A percentile compares a stretch with the other conserved stretches of the same genome.
Evolutionary conservation across 2,888 invertebrate species (phyloP).

Genomic region (Orchesella flavescens): DNA sequence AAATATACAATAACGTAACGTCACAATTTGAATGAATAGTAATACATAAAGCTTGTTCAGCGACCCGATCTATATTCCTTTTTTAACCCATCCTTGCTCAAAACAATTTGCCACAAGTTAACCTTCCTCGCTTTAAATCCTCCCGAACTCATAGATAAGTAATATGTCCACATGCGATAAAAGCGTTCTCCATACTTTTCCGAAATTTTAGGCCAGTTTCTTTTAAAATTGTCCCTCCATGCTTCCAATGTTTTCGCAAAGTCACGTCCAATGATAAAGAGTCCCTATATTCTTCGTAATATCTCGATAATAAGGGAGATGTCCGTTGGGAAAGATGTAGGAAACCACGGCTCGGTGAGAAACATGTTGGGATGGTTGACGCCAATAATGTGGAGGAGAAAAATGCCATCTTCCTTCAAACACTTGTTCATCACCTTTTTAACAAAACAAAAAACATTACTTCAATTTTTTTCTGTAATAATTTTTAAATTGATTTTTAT

Average conservation of each 20-base stretch:
- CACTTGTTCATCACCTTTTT: constrained; percentile 27
- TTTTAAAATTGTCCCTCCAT: constrained; percentile 48
- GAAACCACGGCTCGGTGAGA: constrained; percentile 45
- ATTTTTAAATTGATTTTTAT: too few relatives aligned
- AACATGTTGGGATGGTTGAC: constrained; percentile 35
- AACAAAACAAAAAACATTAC: too few relatives aligned
- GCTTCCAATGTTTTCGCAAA: constrained; percentile 48
- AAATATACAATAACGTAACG: too few relatives aligned
- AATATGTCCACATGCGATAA: constrained; percentile 55
- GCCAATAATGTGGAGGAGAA: constrained; percentile 65
- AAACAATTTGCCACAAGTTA: constrained; percentile 62
- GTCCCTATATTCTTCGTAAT: not conserved
- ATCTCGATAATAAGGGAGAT: constrained; percentile 11
- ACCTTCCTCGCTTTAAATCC: constrained; percentile 38
- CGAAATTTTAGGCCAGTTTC: constrained; percentile 50
- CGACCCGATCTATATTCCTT: constrained; percentile 45
- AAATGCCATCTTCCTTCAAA: constrained; percentile 62
- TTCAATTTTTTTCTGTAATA: too few relatives aligned
- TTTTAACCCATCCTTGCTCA: constrained; percentile 55
- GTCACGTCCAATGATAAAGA: constrained; percentile 32
- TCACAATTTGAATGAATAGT: too few relatives aligned
- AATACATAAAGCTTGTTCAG: too few relatives aligned
- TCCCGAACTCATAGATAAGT: constrained; percentile 39
- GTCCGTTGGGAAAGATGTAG: constrained; percentile 15
- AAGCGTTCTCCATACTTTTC: constrained; percentile 42